Base-by-base conservation (phyloP, 2,888 invertebrate species). In the Halictus ligatus region DNA sequence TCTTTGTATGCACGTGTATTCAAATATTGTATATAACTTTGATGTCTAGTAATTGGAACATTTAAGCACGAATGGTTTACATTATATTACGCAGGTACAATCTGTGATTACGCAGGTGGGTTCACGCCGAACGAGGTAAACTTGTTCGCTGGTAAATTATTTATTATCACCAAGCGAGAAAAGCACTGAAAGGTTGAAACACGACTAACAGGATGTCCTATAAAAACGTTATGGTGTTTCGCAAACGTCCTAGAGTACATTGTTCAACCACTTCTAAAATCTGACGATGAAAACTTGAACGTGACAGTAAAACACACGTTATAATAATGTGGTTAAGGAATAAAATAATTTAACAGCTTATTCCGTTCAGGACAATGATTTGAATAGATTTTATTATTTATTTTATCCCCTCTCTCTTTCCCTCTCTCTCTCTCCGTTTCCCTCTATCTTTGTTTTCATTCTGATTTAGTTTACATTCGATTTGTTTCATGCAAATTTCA, bases 71-170 rank as follows among this genome's bases (percentile, higher is more conserved):
- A 72, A 35, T 73, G 35, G 67, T 76, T 67, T 67, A 75, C 80
- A 74, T 75, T 64, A 21, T n/a, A 54, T 54, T 54, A 54, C 54
- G 8, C 46, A 73, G 50, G 75, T 60, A 58, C 25, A 64, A 82
- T 80, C 80, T 50, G 48, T 60, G 54, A 78, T 86, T 29, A 58
- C 13, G 29, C 84, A 86, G 86, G 84, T 86, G 78, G 78, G 81
- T 84, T 15, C 67, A 67, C 29, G 43, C 29, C 40, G 60, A 76
- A 69, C 79, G 78, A 46, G 71, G 50, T 35, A 4, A 74, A 58
- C 85, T 64, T 35, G 84, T 80, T 83, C 40, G 71, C 71, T 74
- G 77, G 74, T 90, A 86, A 82, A 90, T 90, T 88, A 90, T 90
- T 86, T 88, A 90, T 67, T 78, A 67, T 64, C 60, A 29, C 21